A percentile compares a stretch with the other conserved stretches of the same genome.
Conservation (phyloP, 1,140 invertebrate genomes). For the Paraescarpia echinospica region DNA sequence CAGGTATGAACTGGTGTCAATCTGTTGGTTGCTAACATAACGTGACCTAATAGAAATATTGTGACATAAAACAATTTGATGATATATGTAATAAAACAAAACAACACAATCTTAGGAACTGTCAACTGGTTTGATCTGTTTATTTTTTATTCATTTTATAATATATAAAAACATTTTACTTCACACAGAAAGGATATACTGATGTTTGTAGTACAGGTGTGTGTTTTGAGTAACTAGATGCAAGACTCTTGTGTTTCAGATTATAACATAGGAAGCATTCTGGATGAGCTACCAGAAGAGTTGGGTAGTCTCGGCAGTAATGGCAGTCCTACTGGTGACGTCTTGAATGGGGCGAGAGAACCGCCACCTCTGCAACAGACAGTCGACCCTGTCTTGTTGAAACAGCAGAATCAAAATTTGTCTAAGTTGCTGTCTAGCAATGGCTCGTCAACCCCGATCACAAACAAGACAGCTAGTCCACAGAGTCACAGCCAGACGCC, state of each 20-base stretch:
- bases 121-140: no score
- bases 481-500: conserved; percentile 11
- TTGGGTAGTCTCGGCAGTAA: conserved; percentile 57
- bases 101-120: no score
- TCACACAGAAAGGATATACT: background rate
- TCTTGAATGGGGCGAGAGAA: conserved; percentile 47
- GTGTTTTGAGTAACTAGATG: background rate
- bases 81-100: no score
- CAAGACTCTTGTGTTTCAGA: background rate
- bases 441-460: conserved; percentile 29
- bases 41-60: no score
- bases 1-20: no score
- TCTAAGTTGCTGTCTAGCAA: conserved; percentile 38
- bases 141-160: background rate
- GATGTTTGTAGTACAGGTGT: background rate
- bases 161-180: background rate
- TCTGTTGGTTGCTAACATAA: no score
- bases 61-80: no score
- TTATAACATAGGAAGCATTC: background rate
- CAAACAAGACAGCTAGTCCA: conserved; percentile 17
- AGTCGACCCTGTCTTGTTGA: conserved; percentile 19
- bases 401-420: conserved; percentile 35
- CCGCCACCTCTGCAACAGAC: conserved; percentile 22
- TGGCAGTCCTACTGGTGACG: conserved; percentile 26
- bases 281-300: conserved; percentile 85